A percentile compares a stretch with the other conserved stretches of the same genome.
Evolutionary conservation across 2,113 vertebrate genomes (phyloP).

Genomic region (Leucoraja erinaceus): DNA sequence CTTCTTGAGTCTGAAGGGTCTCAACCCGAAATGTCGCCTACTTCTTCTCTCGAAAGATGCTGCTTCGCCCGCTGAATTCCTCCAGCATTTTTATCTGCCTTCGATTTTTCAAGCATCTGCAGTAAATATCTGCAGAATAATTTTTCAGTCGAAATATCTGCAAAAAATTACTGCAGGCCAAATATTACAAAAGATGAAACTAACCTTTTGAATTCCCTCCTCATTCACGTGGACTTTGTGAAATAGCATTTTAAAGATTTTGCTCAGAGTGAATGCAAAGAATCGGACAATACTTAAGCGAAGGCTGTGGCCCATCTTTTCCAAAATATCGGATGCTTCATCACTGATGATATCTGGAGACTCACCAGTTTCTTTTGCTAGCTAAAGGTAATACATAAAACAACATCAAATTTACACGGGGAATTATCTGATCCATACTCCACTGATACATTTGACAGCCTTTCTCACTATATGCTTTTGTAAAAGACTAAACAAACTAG

Average conservation of each 20-base stretch:
- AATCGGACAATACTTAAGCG: constrained; percentile 78
- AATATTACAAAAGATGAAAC: constrained; percentile 41
- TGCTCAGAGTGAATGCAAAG: constrained; percentile 80
- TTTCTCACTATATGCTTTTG: too few species aligned
- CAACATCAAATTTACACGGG: neutral
- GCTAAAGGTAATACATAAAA: constrained; percentile 51
- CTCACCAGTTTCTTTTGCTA: constrained; percentile 68
- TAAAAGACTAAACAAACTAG: too few species aligned
- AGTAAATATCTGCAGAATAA: neutral
- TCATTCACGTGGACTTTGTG: constrained; percentile 84
- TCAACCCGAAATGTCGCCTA: too few species aligned
- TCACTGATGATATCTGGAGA: constrained; percentile 63
- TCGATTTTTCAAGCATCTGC: too few species aligned
- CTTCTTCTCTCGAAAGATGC: too few species aligned
- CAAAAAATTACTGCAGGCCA: neutral
- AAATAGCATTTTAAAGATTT: constrained; percentile 87
- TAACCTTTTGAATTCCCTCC: constrained; percentile 92
- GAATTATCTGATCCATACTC: neutral
- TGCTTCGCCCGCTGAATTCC: too few species aligned
- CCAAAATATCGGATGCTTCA: constrained; percentile 76
- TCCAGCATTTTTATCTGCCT: too few species aligned
- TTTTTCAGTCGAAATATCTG: neutral
- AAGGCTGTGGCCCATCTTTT: constrained; percentile 87
- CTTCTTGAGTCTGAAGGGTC: too few species aligned
- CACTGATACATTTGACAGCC: too few species aligned